Conservation (phyloP, 2,113 vertebrate species). For the Crotalus horridus region DNA sequence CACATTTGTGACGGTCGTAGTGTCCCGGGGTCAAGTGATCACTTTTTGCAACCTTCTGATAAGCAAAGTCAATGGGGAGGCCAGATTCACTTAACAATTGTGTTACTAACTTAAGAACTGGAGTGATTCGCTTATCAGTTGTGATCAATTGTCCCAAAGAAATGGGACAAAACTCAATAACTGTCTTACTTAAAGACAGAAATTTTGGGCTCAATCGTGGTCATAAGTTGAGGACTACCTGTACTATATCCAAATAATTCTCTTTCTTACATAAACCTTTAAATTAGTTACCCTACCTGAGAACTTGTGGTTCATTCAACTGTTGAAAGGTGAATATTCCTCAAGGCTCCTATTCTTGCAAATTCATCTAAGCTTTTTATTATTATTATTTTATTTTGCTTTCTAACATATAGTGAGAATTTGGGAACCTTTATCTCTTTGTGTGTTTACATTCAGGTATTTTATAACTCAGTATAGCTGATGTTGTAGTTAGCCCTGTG, state of each 20-base stretch:
- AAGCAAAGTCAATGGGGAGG: not conserved
- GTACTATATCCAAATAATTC: not conserved
- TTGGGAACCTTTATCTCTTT: not conserved
- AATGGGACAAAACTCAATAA: not conserved
- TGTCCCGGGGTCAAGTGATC: not conserved
- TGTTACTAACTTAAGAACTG: not conserved
- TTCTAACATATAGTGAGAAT: not conserved
- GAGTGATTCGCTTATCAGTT: not conserved
- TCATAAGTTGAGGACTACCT: not conserved
- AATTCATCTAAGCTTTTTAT: not conserved
- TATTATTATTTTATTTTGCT: not conserved
- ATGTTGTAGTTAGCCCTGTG: rapidly evolving
- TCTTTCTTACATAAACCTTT: not conserved
- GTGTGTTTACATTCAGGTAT: not conserved
- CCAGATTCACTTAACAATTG: not conserved
- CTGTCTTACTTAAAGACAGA: not conserved
- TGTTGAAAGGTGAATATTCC: not conserved
- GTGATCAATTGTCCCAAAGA: not conserved
- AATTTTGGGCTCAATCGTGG: not conserved
- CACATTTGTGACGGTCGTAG: not conserved
- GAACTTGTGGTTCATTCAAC: not conserved
- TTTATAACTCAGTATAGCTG: not conserved
- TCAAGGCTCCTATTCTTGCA: not conserved
- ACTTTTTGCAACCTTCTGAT: not conserved
- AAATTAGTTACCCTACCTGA: not conserved